Evolutionary conservation across 2,797 vertebrate species (phyloP), one percentile per base, ranked within the genome.

Genomic region (Acrossocheilus wenchowensis): DNA sequence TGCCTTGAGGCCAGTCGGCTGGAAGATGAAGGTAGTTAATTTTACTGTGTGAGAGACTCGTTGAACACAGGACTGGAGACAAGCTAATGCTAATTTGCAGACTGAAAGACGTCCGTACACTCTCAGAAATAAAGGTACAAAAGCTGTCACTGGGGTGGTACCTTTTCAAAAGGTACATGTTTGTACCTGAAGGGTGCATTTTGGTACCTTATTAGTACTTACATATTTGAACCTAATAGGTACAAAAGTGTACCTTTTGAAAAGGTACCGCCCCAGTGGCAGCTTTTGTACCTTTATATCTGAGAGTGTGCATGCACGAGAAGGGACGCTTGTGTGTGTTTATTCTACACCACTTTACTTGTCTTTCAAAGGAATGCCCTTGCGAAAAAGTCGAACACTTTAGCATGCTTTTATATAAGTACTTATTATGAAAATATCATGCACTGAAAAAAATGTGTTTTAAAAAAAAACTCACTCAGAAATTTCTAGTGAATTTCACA

Each of bases 11-110:
- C 92, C 91, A 81, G 8, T 43, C 15, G 14, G 73, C 30, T 78
- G 10, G 15, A 78, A 78, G 73, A 94, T 89, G 90, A 92, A 90
- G 92, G 91, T 87, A 87, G 89, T 93, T 95, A 94, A 94, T 91
- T 94, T 93, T 94, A 94, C 92, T 89, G 86, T 1, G 39, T 1
- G 4, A 77, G 74, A 77, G 17, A 75, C 15, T 34, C 15, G 8
- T 71, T 80, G 62, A 50, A 69, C 15, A 17, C n/a, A 52, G 62
- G 12, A 50, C 30, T 68, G 54, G 41, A 79, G 36, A 39, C 23
- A 19, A 21, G 81, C 43, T 23, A 34, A 83, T 60, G 7, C 39
- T 73, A 73, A 83, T 83, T 30, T 48, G 12, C 41, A 26, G 36
- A 43, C 50, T 21, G 41, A 57, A 43, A 72, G 48, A n/a, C 23